Evolutionary conservation across 2,797 vertebrate genomes (phyloP), one percentile per base, ranked within the genome.

Genomic region (Sebastes flavidus): DNA sequence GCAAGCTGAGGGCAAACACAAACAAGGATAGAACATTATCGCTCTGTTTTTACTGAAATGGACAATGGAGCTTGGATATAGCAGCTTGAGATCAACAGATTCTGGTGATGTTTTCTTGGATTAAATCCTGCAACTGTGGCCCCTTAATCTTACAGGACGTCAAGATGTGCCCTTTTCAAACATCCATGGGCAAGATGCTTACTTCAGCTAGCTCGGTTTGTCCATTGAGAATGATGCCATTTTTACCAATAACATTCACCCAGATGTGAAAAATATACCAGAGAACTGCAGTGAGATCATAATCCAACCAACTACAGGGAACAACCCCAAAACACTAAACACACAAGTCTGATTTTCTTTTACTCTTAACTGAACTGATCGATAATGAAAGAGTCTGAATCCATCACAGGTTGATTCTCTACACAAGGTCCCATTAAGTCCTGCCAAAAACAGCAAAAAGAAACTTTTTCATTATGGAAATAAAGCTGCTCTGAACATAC

Each of bases 1-100:
- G 95, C 78, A 97, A 90, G 34, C 98, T 99, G 80, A 1, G 24
- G 2, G 20, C 61, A 87, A 85, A 71, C 67, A 88, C 5, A 79
- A 12, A 85, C 16, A 29, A 12, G 12, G 12, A 24, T 8, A 8
- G 32, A 54, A 65, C 2, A 13, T 2, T 36, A n/a, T 6, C 46
- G 18, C 13, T 62, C 3, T 12, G 3, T 11, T 30, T 65, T 56
- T 32, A 65, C 5, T 58, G 38, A 52, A 20, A 52, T 52, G 46
- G 46, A 52, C 16, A 52, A 52, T n/a, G 8, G 7, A 55, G 38
- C 14, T 25, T 42, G 4, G 29, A 36, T 30, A 2, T 10, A 27
- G 27, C 4, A 8, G n/a, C 5, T n/a, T 65, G 8, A 66, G 12
- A 38, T 49, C 6, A 34, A 62, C 22, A 42, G 14, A 36, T 46